Percentiles rank a stretch among this genome's conserved stretches.
Evolutionary conservation across 1,140 invertebrate genomes (phyloP).

Genomic region (Hypothenemus hampei): DNA sequence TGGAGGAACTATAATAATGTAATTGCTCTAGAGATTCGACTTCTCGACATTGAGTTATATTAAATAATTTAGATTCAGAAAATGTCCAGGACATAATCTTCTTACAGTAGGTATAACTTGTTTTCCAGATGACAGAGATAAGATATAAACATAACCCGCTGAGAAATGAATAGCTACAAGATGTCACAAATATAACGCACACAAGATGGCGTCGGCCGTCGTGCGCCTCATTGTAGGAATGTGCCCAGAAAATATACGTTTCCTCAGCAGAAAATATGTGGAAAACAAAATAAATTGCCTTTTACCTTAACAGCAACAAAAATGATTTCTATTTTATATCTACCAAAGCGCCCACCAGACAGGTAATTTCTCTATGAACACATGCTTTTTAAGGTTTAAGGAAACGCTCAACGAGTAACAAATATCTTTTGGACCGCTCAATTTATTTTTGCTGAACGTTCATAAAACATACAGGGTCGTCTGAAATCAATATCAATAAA

Average conservation of each 20-base stretch:
- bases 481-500: no score
- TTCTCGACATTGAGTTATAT: slow-evolving; percentile 21
- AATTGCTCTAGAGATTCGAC: neutral
- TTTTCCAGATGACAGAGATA: slow-evolving; percentile 24
- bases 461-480: slow-evolving; percentile 26
- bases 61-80: no score
- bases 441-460: slow-evolving; percentile 17
- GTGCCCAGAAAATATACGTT: slow-evolving; percentile 30
- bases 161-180: slow-evolving; percentile 33
- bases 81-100: slow-evolving; percentile 4
- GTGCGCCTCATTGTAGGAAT: slow-evolving; percentile 14
- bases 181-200: slow-evolving; percentile 35
- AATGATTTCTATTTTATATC: slow-evolving; percentile 28
- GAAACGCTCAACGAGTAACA: slow-evolving; percentile 17
- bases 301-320: slow-evolving; percentile 28
- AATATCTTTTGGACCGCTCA: slow-evolving; percentile 10
- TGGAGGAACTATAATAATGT: slow-evolving; percentile 65
- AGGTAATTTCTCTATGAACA: slow-evolving; percentile 28
- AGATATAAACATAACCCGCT: slow-evolving; percentile 32
- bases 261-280: slow-evolving; percentile 24
- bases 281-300: slow-evolving; percentile 29
- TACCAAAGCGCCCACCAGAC: slow-evolving; percentile 21
- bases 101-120: slow-evolving; percentile 18
- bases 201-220: slow-evolving; percentile 28
- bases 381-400: slow-evolving; percentile 25